These are phyloP conservation scores for Helicoverpa zea DNA, from an alignment of 1,140 invertebrate genomes.

Conservation along the genomic window DNA sequence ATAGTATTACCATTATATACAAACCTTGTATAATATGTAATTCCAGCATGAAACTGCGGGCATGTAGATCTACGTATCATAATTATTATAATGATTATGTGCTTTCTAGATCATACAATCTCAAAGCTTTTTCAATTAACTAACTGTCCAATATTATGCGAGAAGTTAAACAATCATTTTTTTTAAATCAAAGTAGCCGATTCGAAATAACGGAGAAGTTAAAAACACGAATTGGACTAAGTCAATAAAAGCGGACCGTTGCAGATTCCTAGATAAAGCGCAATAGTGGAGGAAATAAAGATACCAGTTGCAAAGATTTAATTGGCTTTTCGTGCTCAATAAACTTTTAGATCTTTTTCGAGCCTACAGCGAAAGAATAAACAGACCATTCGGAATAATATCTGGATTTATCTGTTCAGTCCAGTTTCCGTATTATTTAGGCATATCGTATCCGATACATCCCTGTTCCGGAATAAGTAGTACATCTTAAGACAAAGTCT, in stretches of 20 bases:
- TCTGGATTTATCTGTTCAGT: neutral
- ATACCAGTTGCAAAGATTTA: constrained; percentile 7
- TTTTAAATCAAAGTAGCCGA: neutral
- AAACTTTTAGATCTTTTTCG: constrained; percentile 12
- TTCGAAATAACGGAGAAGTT: neutral
- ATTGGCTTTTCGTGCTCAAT: constrained; percentile 18
- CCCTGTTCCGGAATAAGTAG: neutral
- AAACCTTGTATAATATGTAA: constrained; percentile 5
- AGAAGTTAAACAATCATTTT: too few relatives aligned
- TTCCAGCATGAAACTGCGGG: neutral
- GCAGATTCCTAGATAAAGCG: constrained; percentile 9
- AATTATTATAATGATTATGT: too few relatives aligned
- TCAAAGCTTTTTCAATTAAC: too few relatives aligned
- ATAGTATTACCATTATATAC: constrained; percentile 1
- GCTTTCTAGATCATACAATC: too few relatives aligned
- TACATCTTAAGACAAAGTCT: neutral
- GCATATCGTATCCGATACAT: neutral
- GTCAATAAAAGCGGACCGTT: constrained; percentile 30
- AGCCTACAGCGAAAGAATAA: neutral
- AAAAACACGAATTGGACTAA: constrained; percentile 8
- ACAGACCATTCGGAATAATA: neutral
- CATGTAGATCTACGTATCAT: neutral
- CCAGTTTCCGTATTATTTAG: neutral
- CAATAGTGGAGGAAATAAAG: neutral
- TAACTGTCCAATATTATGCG: too few relatives aligned